Conservation (phyloP, 2,888 invertebrate genomes). For the Gari tellinella region DNA sequence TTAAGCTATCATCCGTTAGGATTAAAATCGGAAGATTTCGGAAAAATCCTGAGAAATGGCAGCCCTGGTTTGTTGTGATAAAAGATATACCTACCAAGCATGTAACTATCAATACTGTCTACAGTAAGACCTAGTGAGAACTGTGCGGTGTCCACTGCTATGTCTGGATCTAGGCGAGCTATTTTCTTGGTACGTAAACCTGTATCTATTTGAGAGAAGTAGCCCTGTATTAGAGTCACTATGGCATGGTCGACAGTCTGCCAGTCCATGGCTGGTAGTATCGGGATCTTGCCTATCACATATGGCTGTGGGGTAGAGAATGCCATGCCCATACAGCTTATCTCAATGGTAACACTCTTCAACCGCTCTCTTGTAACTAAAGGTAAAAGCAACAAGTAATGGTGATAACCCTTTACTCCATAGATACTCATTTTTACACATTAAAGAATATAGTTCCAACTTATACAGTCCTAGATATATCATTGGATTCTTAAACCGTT, state of each 20-base stretch:
- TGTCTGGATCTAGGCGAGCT: conserved; percentile 71
- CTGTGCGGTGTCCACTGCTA: conserved; percentile 37
- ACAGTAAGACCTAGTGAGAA: conserved; percentile 74
- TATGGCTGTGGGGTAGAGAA: conserved; percentile 54
- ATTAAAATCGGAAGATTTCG: too few species aligned
- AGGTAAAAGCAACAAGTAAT: too few species aligned
- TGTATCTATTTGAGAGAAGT: conserved; percentile 72
- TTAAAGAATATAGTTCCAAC: too few species aligned
- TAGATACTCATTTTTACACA: too few species aligned
- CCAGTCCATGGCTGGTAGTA: conserved; percentile 70
- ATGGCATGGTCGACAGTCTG: conserved; percentile 72
- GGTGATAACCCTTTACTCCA: too few species aligned
- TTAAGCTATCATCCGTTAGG: too few species aligned
- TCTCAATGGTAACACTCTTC: conserved; percentile 45
- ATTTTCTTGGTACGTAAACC: conserved; percentile 79
- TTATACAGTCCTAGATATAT: too few species aligned
- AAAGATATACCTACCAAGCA: neutral
- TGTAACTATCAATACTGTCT: conserved; percentile 68
- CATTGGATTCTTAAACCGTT: too few species aligned
- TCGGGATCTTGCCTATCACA: conserved; percentile 67
- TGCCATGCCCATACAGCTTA: conserved; percentile 45
- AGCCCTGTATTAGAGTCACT: conserved; percentile 63
- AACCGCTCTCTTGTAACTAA: conserved; percentile 24
- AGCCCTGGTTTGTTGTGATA: too few species aligned
- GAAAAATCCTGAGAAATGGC: too few species aligned